Evolutionary conservation across 2,888 invertebrate species (phyloP), one percentile per base, ranked within the genome.

Genomic region (Keiferia lycopersicella): DNA sequence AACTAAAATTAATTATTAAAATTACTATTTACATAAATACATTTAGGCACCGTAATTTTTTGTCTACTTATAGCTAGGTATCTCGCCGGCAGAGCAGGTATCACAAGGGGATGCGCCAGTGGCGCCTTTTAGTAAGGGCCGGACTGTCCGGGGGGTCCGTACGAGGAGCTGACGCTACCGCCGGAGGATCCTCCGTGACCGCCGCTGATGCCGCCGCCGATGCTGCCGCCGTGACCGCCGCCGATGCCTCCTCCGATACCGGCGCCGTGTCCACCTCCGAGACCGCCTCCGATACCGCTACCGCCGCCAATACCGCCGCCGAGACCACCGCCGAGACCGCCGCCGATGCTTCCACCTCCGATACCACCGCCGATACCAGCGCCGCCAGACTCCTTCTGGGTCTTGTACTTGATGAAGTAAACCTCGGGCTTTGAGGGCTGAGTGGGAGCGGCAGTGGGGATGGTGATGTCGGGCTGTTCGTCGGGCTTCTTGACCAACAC

Each of bases 371-470:
- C 70, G 65, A 68, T 45, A 22, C 71, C 80, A 64, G 77, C 72
- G 65, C 82, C 81, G 68, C 87, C 87, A 69, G 87, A 81, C 64
- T 92, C 90, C 81, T 92, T 92, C 92, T 95, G 95, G 77, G 95
- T 95, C 93, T 95, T 95, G 94, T 96, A 96, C 75, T 95, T 94
- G 94, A 96, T 96, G 94, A 96, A 96, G 94, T 96, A 96, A 72
- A 96, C 96, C 86, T 96, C 96, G 73, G 96, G 96, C 86, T 96
- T 96, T 85, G 95, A 94, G 80, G 96, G 96, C 76, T 95, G 95
- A 45, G 95, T 95, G 66, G 96, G 95, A 11, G 94, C 93, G 60
- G 92, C 92, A 59, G 94, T 93, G 67, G 95, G 95, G 80, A 97
- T 94, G 81, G 93, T 94, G 92, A 97, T 95, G 85, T 96, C 96